phyloP scores from a whole-genome alignment of 2,888 invertebrate genomes.

The Holacanthella duospinosa region DNA sequence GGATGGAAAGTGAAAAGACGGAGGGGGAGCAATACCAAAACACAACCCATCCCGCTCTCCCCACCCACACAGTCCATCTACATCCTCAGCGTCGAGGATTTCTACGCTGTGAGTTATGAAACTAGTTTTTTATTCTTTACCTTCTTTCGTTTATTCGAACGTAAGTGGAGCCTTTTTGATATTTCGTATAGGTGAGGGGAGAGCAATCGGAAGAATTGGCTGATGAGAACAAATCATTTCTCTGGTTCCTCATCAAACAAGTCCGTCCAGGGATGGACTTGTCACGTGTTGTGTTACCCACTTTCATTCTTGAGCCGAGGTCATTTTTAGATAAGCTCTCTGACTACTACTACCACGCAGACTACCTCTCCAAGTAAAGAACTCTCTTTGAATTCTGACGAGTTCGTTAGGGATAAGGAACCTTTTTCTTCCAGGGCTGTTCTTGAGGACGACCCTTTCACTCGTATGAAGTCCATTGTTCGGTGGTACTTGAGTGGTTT shows the following conservation, averaged over 20 bases:
- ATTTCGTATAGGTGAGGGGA: conserved; percentile 48
- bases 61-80: conserved; percentile 19
- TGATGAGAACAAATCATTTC: conserved; percentile 86
- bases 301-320: conserved; percentile 84
- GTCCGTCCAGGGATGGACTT: conserved; percentile 75
- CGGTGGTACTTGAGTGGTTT: conserved; percentile 88
- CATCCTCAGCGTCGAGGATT: conserved; percentile 21
- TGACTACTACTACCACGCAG: conserved; percentile 89
- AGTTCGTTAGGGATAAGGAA: not conserved
- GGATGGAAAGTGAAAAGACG: not conserved
- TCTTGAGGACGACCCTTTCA: conserved; percentile 73
- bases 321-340: conserved; percentile 87
- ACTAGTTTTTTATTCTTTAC: too few relatives aligned
- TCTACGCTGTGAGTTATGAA: too few relatives aligned
- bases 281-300: conserved; percentile 82
- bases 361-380: conserved; percentile 67
- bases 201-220: conserved; percentile 83
- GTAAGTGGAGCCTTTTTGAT: too few relatives aligned
- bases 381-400: conserved; percentile 23
- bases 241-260: conserved; percentile 91
- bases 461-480: conserved; percentile 75
- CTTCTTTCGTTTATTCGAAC: too few relatives aligned
- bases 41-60: conserved; percentile 27
- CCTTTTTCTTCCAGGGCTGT: conserved; percentile 55
- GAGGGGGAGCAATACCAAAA: conserved; percentile 16